Evolutionary conservation across 2,888 invertebrate genomes (phyloP).

Genomic region (Drepanosiphum platanoidis): DNA sequence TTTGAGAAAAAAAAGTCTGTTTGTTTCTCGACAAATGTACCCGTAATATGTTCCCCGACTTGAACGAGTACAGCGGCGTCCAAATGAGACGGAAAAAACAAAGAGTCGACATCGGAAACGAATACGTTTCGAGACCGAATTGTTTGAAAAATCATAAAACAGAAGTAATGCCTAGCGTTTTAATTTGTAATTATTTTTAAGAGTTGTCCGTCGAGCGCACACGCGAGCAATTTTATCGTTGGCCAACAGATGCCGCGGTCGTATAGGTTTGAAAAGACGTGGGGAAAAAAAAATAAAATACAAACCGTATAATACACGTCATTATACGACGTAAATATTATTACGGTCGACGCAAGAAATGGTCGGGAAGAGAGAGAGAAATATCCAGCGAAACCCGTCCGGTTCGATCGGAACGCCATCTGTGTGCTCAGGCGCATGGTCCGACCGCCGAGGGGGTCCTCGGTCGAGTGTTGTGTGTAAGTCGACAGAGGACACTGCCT

Average conservation of each 20-base stretch:
- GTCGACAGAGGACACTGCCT: constrained; percentile 38
- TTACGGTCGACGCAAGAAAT: background rate
- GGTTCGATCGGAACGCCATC: constrained; percentile 41
- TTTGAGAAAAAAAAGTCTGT: no score
- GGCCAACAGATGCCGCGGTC: constrained; percentile 42
- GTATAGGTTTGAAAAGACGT: background rate
- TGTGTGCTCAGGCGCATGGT: background rate
- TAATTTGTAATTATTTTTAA: constrained; percentile 27
- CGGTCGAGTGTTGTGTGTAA: background rate
- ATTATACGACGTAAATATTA: background rate
- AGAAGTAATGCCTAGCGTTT: constrained; percentile 37
- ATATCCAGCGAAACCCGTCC: constrained; percentile 1
- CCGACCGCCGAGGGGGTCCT: no score
- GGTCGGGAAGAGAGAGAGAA: background rate
- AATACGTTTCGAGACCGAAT: no score
- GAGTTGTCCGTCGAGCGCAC: background rate
- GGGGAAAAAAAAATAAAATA: no score
- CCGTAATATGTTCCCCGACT: no score
- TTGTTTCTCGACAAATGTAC: no score
- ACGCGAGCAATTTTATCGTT: background rate
- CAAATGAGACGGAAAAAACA: background rate
- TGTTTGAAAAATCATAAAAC: constrained; percentile 18
- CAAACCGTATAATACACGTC: background rate
- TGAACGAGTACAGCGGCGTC: no score
- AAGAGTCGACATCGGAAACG: background rate